Evolutionary conservation across 2,888 invertebrate genomes (phyloP).

Genomic region (Ichneumoninae sp.): DNA sequence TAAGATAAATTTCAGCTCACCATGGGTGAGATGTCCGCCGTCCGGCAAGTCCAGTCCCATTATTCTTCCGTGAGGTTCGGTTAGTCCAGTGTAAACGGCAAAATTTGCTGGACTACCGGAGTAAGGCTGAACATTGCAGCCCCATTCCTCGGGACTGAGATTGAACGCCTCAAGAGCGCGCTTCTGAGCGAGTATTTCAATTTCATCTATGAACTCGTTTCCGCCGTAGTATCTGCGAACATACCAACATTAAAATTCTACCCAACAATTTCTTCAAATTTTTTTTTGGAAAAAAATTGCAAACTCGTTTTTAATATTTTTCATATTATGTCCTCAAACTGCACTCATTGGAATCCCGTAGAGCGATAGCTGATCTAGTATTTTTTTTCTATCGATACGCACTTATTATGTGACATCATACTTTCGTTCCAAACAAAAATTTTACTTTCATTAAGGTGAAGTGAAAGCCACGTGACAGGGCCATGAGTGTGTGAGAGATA

Average conservation of each 20-base stretch:
- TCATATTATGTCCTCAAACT: no score
- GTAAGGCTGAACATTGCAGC: constrained; percentile 98
- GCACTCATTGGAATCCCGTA: no score
- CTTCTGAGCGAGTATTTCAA: constrained; percentile 95
- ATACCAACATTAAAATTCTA: neutral
- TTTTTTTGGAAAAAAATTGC: neutral
- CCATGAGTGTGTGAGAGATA: no score
- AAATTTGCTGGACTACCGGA: constrained; percentile 97
- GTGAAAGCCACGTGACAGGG: no score
- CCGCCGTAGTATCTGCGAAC: constrained; percentile 96
- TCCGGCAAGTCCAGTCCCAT: constrained; percentile 99
- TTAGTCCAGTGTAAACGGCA: constrained; percentile 96
- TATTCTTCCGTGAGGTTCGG: constrained; percentile 96
- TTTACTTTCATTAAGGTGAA: no score
- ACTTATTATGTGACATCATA: no score
- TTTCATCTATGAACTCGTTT: constrained; percentile 97
- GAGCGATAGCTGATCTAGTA: no score
- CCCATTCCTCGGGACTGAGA: constrained; percentile 95
- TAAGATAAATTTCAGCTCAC: constrained; percentile 78
- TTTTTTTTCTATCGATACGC: no score
- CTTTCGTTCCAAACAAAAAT: no score
- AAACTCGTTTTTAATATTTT: no score
- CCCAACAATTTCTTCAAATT: neutral
- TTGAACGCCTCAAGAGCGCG: constrained; percentile 94
- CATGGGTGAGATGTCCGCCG: constrained; percentile 97